Evolutionary conservation across 1,140 invertebrate species (phyloP).

Genomic region (Ceratina japonica): DNA sequence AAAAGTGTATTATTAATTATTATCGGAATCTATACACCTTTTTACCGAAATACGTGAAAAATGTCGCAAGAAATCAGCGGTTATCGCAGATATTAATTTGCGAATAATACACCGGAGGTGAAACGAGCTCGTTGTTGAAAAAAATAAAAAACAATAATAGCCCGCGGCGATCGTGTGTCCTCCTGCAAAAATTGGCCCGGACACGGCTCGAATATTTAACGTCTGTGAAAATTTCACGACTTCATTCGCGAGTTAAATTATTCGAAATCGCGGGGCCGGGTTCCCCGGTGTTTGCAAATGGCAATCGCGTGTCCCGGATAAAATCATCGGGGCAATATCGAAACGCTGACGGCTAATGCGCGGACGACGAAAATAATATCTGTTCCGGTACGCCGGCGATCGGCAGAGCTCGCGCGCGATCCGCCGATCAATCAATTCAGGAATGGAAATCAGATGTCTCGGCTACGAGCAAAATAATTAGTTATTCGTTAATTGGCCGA

Average conservation of each 20-base stretch:
- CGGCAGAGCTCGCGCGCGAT: neutral
- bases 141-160: neutral
- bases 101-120: too few relatives aligned
- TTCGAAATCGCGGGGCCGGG: neutral
- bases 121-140: neutral
- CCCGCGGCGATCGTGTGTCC: too few relatives aligned
- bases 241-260: neutral
- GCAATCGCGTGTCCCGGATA: slow-evolving; percentile 15
- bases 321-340: slow-evolving; percentile 10
- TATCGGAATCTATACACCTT: too few relatives aligned
- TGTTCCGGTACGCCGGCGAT: neutral
- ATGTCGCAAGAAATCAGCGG: neutral
- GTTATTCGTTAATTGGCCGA: neutral
- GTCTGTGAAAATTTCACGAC: slow-evolving; percentile 2
- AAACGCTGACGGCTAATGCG: neutral
- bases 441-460: neutral
- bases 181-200: neutral
- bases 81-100: too few relatives aligned
- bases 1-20: too few relatives aligned
- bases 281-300: neutral
- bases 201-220: neutral
- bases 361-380: slow-evolving; percentile 16
- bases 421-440: neutral
- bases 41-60: too few relatives aligned
- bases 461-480: neutral